Conservation (phyloP, 2,888 invertebrate genomes). For the Xanthorhoe designata region DNA sequence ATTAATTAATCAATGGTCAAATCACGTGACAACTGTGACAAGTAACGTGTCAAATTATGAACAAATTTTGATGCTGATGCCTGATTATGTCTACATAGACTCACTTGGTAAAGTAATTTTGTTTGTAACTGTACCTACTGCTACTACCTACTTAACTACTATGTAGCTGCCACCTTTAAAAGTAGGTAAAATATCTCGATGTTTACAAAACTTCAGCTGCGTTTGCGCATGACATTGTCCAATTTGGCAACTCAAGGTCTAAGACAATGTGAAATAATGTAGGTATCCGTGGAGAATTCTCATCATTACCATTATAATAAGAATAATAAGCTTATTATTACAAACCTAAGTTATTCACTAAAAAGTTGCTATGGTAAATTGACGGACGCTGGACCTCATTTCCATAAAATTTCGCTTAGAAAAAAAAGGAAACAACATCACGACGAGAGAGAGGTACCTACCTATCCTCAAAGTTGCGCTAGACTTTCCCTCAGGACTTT, state of each 20-base stretch:
- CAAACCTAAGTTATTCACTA: background rate
- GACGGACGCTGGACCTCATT: background rate
- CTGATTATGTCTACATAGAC: too few relatives aligned
- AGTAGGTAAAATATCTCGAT: background rate
- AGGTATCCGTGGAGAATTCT: conserved; percentile 27
- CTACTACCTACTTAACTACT: too few relatives aligned
- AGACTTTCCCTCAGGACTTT: too few relatives aligned
- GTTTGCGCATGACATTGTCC: conserved; percentile 15
- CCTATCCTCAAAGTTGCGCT: too few relatives aligned
- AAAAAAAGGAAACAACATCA: too few relatives aligned
- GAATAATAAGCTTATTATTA: conserved; percentile 27
- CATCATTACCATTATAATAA: conserved; percentile 31
- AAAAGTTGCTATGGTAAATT: background rate
- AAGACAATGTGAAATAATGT: conserved; percentile 32
- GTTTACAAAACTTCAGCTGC: conserved; percentile 5
- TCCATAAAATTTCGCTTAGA: background rate
- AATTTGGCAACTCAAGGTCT: conserved; percentile 24
- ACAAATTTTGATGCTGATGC: too few relatives aligned
- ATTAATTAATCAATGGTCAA: too few relatives aligned
- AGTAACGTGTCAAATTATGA: too few relatives aligned
- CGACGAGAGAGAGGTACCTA: too few relatives aligned
- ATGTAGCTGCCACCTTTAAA: background rate
- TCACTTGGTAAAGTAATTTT: too few relatives aligned
- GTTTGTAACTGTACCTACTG: too few relatives aligned
- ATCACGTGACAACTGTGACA: too few relatives aligned